Evolutionary conservation across 2,797 vertebrate species (phyloP), one percentile per base, ranked within the genome.

Genomic region (Poliocrania exsul): DNA sequence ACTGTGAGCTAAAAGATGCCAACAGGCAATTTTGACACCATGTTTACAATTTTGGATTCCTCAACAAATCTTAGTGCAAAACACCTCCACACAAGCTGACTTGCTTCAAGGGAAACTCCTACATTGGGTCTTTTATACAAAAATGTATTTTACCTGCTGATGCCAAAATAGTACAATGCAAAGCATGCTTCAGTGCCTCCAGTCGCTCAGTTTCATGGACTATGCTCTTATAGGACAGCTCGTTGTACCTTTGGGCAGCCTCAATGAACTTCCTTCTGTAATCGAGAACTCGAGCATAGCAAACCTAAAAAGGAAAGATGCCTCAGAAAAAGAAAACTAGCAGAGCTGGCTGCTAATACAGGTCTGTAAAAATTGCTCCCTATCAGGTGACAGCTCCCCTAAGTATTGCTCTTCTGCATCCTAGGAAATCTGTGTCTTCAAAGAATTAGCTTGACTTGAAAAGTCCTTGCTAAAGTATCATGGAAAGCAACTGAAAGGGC

Each of bases 201-300:
- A 99, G 98, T 25, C 99, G 98, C 95, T 99, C 99, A 2, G 95
- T 99, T 97, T 99, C 99, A 10, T 99, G 99, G 77, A 99, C 99
- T 57, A 99, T 99, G 62, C 99, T 99, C 95, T 99, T 99, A 91
- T 99, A 99, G 4, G 99, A 99, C 40, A 99, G 98, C 93, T 99
- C 99, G 6, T 99, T 99, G 97, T 99, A 99, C 85, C 99, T 98
- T 51, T 99, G 99, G 49, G 99, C 99, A 53, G 99, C 99, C 98
- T 99, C 99, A 42, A 99, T 99, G 91, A 99, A 99, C 96, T 99
- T 99, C 91, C 99, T 99, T 96, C 99, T 98, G 94, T 99, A 99
- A 97, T 99, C 99, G 6, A 99, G 98, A 65, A 99, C 99, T 97
- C 99, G 98, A 97, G 99, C 99, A 35, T 99, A 99, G 95, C 99